phyloP scores from a whole-genome alignment of 2,888 invertebrate species.

The Eledona agricola region DNA sequence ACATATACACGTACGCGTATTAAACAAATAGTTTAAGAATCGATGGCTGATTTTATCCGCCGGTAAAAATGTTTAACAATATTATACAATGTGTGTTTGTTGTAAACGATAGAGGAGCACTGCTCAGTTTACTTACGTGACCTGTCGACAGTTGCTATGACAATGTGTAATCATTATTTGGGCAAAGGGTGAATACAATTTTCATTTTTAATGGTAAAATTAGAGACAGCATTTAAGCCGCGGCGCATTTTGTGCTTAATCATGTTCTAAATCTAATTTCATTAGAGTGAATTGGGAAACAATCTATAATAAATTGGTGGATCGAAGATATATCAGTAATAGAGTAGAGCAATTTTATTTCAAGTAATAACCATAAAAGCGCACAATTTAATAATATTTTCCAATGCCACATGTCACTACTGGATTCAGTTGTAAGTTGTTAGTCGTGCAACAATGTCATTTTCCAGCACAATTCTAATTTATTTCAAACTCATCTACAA shows the following conservation, averaged over 20 bases:
- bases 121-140: constrained; percentile 30
- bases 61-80: not conserved
- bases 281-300: too few species aligned
- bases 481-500: constrained; percentile 5
- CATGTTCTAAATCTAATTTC: too few species aligned
- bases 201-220: too few species aligned
- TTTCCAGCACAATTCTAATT: not conserved
- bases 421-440: constrained; percentile 1
- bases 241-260: not conserved
- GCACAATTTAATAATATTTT: not conserved
- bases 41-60: too few species aligned
- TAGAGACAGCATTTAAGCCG: constrained; percentile 6
- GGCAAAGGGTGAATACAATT: constrained; percentile 44
- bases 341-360: too few species aligned
- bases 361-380: constrained; percentile 4
- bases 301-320: too few species aligned
- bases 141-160: constrained; percentile 51
- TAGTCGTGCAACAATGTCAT: not conserved
- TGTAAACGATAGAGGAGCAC: constrained; percentile 9
- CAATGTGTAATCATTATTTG: constrained; percentile 52
- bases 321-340: too few species aligned
- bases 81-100: not conserved
- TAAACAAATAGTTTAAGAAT: constrained; percentile 3
- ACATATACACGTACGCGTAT: too few species aligned
- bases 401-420: not conserved